Conservation (phyloP, 2,888 invertebrate species). For the Melitaea athalia region DNA sequence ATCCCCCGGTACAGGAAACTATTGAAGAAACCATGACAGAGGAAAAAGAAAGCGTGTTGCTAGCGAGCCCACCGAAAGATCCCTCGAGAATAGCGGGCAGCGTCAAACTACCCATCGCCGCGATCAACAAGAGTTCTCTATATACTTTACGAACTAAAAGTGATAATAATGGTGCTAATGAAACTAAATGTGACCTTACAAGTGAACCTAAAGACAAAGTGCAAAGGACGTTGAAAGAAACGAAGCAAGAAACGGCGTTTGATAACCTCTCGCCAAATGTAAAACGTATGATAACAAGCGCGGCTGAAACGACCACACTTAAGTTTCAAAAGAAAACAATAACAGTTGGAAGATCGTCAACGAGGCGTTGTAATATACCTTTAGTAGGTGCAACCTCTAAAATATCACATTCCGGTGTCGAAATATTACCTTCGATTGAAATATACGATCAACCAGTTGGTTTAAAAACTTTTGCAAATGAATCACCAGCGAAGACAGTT, state of each 20-base stretch:
- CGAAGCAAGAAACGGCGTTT: conserved; percentile 64
- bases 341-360: conserved; percentile 62
- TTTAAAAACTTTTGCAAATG: conserved; percentile 55
- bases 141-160: conserved; percentile 72
- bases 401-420: conserved; percentile 76
- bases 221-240: conserved; percentile 66
- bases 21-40: conserved; percentile 47
- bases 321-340: conserved; percentile 71
- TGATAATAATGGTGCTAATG: conserved; percentile 65
- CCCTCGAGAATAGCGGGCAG: conserved; percentile 66
- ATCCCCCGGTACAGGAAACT: conserved; percentile 63
- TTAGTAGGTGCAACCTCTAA: conserved; percentile 78
- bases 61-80: conserved; percentile 53
- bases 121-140: conserved; percentile 71
- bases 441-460: conserved; percentile 71
- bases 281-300: conserved; percentile 83
- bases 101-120: conserved; percentile 70
- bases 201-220: conserved; percentile 60
- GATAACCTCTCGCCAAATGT: conserved; percentile 84
- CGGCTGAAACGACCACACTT: conserved; percentile 68
- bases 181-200: conserved; percentile 55
- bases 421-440: conserved; percentile 73
- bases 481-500: conserved; percentile 49
- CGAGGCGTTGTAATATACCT: conserved; percentile 73
- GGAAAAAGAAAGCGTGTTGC: conserved; percentile 47